Base-by-base conservation (phyloP, 1,140 invertebrate species). In the Nasonia vitripennis region DNA sequence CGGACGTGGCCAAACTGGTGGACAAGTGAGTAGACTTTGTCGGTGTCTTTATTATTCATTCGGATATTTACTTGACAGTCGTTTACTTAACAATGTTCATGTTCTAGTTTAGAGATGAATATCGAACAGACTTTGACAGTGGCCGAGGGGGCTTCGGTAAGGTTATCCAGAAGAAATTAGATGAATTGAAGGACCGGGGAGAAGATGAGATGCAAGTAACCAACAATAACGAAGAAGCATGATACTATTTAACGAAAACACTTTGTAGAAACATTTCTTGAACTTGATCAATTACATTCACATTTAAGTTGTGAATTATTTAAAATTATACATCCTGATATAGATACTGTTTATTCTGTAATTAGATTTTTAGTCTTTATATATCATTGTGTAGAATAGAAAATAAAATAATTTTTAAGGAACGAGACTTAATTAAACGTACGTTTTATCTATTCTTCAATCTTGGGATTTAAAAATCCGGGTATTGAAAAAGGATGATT, bases 71-170 rank as follows among this genome's bases (percentile, higher is more conserved):
- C 27, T 27, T 27, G 27, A 27, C 27, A 27, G 27, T 27, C 27
- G 27, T 27, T 27, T 27, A 0, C 27, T 27, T 27, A 27, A 27
- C 27, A 27, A 27, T 27, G 1, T 27, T 27, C 27, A 27, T 27
- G 27, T 27, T 27, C 27, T 27, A 27, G 27, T 27, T 27, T 27
- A 27, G 82, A 89, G 99, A 99, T 91, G 99, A 99, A 94, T 99
- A 99, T 91, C 94, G 99, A 92, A 98, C 98, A 86, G 99, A 99
- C 90, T 99, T 97, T 94, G 99, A 99, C 93, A 95, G 96, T 82
- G 99, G 98, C 2, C 94, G 99, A 92, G 99, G 99, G 71, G 99
- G 99, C 11, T 99, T 99, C 93, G 98, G 98, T 37, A 99, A 99
- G 94, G 96, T 98, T 83, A 95, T 99, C 85, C 96, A 97, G 87